Evolutionary conservation across 2,797 vertebrate species (phyloP), one percentile per base, ranked within the genome.

Genomic region (Aphelocoma californica): DNA sequence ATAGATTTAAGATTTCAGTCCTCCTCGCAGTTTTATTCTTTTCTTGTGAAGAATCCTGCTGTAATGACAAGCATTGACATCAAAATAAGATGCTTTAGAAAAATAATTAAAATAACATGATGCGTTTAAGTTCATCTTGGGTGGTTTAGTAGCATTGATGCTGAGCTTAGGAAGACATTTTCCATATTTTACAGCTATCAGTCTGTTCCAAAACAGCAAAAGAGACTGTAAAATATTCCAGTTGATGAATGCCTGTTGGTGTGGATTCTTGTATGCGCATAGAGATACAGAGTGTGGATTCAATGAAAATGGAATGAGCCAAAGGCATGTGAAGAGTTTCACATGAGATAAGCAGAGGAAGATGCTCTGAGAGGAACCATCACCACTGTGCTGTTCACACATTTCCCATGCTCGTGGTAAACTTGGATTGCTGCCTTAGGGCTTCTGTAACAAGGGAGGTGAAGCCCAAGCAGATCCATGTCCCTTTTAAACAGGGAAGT

Each of bases 1-100:
- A 73, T 83, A 96, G 86, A 94, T 91, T 72, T 78, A 93, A 90
- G 71, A 64, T 93, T 95, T 86, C 14, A 34, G 25, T 86, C 44
- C n/a, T 25, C 34, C 57, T 61, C 61, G 36, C 66, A 47, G 44
- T 90, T 57, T 57, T 58, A 6, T 53, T 92, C 9, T 90, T 93
- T 47, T 89, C 58, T 90, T 80, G 57, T n/a, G 65, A 74, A 65
- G 77, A 94, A 81, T 82, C 66, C 45, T 80, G 3, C 81, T 89
- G 86, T 96, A 91, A 18, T 83, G 83, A 69, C 58, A 88, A 60
- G 34, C 51, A 45, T 23, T 88, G 81, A 87, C 60, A 78, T 77
- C 34, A 85, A 61, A 83, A 47, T 74, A 60, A 66, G 93, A 57
- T 67, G 36, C 61, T 89, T 88, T 61, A 77, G 86, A 87, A 77